Conservation (phyloP, 2,888 invertebrate genomes). For the Ochlodes sylvanus region DNA sequence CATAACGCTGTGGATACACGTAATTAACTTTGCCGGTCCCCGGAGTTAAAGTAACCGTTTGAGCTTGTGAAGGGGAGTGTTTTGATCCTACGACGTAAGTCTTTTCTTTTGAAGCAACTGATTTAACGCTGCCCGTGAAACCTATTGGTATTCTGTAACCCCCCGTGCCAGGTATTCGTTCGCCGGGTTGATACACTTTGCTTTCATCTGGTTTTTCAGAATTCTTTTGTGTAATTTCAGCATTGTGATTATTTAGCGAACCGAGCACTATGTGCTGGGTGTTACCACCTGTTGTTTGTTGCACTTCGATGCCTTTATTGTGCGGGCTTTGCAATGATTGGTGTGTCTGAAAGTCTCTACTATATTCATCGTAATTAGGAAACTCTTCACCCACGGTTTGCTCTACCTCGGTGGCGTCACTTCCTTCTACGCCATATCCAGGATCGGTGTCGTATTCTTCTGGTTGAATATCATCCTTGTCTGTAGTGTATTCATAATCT, state of each 20-base stretch:
- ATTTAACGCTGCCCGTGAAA: slow-evolving; percentile 88
- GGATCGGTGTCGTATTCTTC: slow-evolving; percentile 79
- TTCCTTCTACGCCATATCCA: slow-evolving; percentile 63
- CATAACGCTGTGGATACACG: slow-evolving; percentile 57
- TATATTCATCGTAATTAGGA: slow-evolving; percentile 86
- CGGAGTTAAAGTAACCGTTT: slow-evolving; percentile 85
- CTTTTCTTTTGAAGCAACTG: slow-evolving; percentile 85
- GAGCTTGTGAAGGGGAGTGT: slow-evolving; percentile 87
- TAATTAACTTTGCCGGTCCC: slow-evolving; percentile 78
- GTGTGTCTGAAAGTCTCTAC: slow-evolving; percentile 65
- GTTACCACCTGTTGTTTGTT: slow-evolving; percentile 81
- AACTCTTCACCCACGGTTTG: slow-evolving; percentile 80
- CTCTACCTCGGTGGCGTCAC: slow-evolving; percentile 76
- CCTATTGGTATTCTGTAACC: slow-evolving; percentile 89
- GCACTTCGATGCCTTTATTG: slow-evolving; percentile 70
- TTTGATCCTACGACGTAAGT: slow-evolving; percentile 85
- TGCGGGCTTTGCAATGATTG: slow-evolving; percentile 64
- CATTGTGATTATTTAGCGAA: slow-evolving; percentile 84
- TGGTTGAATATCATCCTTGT: slow-evolving; percentile 63
- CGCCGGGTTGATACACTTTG: slow-evolving; percentile 87
- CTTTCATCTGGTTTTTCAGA: slow-evolving; percentile 81
- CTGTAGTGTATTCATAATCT: slow-evolving; percentile 71
- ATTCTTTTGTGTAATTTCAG: slow-evolving; percentile 86
- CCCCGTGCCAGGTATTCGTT: slow-evolving; percentile 87
- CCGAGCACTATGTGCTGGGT: slow-evolving; percentile 87